Base-by-base conservation (phyloP, 1,140 invertebrate genomes). In the Nasonia giraulti region DNA sequence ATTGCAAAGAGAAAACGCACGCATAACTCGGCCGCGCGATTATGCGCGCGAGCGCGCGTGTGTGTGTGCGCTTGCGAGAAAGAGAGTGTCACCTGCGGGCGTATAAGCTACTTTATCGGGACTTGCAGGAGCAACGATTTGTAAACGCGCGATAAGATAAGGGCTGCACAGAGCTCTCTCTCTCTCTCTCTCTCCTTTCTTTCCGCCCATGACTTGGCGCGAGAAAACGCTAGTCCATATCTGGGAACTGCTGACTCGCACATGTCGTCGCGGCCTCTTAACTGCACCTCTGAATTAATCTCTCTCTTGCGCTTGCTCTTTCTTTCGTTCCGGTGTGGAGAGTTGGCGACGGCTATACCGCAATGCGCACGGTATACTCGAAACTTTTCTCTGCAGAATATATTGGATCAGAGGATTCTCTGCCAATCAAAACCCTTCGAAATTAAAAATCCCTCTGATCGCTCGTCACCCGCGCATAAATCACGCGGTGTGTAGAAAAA, bases 121-220 rank as follows among this genome's bases (percentile, higher is more conserved):
- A 37, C 33, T 71, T 17, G 66, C 86, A 82, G 74, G 81, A 79
- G 86, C 68, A 81, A 81, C 83, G 87, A 88, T 88, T 88, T 88
- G 87, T 88, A 88, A 88, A 88, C 86, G 83, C 33, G 78, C 86
- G 88, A 88, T 88, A 88, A 88, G 87, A 89, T 88, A 88, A 87
- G 86, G 80, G 75, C 82, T 44, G 23, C 62, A 37, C 33, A 37
- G 33, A 37, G 33, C 33, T 37, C 33, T 37, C 33, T 3, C 33
- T 37, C 33, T 37, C 33, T 37, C 76, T 71, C 31, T 80, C 14
- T 69, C 27, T 37, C 17, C 77, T 79, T 79, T 66, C 27, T 66
- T 79, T 77, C 37, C 20, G 17, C 14, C 11, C 40, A 3, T 33
- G n/a, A 74, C 27, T 75, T 23, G 71, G 80, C 50, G 50, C 75